Evolutionary conservation across 1,140 invertebrate species (phyloP).

Genomic region (Drosophila orosa): DNA sequence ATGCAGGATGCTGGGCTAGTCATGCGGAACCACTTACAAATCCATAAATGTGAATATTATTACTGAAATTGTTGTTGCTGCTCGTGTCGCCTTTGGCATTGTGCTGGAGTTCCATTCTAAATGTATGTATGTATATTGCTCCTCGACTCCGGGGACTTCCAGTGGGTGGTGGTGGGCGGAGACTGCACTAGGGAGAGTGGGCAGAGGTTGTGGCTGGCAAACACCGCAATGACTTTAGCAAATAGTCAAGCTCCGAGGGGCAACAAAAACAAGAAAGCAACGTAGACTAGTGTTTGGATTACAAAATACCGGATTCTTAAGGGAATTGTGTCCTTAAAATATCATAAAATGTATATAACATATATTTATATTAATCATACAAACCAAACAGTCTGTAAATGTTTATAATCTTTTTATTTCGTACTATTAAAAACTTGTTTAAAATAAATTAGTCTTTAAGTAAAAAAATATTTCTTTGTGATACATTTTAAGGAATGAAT

Average conservation of each 20-base stretch:
- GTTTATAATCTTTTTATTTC: too few relatives aligned
- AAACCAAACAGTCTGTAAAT: too few relatives aligned
- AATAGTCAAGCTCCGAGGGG: constrained; percentile 70
- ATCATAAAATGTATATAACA: too few relatives aligned
- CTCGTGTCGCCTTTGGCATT: constrained; percentile 53
- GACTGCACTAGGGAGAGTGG: neutral
- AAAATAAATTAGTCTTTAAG: too few relatives aligned
- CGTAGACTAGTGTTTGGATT: neutral
- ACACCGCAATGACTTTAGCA: constrained; percentile 80
- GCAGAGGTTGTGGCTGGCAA: constrained; percentile 25
- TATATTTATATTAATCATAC: too few relatives aligned
- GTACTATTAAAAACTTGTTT: too few relatives aligned
- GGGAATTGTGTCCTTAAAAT: too few relatives aligned
- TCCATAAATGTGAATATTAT: constrained; percentile 83
- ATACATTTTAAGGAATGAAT: too few relatives aligned
- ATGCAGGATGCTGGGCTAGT: constrained; percentile 62
- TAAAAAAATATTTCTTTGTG: too few relatives aligned
- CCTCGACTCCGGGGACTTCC: constrained; percentile 36
- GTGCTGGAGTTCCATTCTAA: constrained; percentile 41
- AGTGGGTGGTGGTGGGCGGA: constrained; percentile 25
- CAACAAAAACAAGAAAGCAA: constrained; percentile 41
- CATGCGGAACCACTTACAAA: constrained; percentile 82
- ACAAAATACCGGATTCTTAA: neutral
- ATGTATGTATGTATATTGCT: constrained; percentile 23
- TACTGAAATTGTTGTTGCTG: constrained; percentile 69